phyloP scores from a whole-genome alignment of 2,797 vertebrate species.

The Centroberyx gerrardi region DNA sequence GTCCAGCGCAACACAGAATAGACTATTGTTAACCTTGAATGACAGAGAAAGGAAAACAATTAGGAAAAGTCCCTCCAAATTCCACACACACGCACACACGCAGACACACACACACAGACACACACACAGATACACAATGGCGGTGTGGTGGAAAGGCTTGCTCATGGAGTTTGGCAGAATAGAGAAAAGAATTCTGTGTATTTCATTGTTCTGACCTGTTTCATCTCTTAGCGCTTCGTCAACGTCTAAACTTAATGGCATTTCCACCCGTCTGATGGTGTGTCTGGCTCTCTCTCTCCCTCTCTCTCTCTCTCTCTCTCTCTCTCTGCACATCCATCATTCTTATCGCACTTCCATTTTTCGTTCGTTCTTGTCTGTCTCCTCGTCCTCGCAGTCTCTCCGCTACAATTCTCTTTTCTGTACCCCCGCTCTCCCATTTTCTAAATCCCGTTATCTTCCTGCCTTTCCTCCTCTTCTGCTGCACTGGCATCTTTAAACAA shows the following conservation, averaged over 20 bases:
- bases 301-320: slow-evolving; percentile 7
- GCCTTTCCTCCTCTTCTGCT: slow-evolving; percentile 62
- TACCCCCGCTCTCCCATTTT: slow-evolving; percentile 18
- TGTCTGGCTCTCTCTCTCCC: background rate
- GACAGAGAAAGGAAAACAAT: slow-evolving; percentile 60
- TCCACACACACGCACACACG: background rate
- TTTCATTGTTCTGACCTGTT: slow-evolving; percentile 51
- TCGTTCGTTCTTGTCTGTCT: slow-evolving; percentile 64
- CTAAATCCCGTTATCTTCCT: slow-evolving; percentile 69
- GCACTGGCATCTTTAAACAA: slow-evolving; percentile 70
- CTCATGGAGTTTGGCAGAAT: slow-evolving; percentile 7
- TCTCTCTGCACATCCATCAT: slow-evolving; percentile 53
- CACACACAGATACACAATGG: slow-evolving; percentile 6
- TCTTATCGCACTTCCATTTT: slow-evolving; percentile 76
- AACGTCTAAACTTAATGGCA: slow-evolving; percentile 15
- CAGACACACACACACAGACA: slow-evolving; percentile 1
- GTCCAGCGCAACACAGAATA: slow-evolving; percentile 50
- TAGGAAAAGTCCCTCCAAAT: slow-evolving; percentile 43
- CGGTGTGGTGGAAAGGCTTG: slow-evolving; percentile 31
- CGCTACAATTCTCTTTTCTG: slow-evolving; percentile 41
- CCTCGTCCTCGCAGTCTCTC: slow-evolving; percentile 47
- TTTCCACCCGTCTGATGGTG: background rate
- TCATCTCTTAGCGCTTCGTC: slow-evolving; percentile 30
- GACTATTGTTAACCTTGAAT: slow-evolving; percentile 57
- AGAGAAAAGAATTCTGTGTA: background rate